These are phyloP conservation scores for Thalassoma bifasciatum DNA, from an alignment of 2,113 vertebrate genomes.

Conservation along the genomic window DNA sequence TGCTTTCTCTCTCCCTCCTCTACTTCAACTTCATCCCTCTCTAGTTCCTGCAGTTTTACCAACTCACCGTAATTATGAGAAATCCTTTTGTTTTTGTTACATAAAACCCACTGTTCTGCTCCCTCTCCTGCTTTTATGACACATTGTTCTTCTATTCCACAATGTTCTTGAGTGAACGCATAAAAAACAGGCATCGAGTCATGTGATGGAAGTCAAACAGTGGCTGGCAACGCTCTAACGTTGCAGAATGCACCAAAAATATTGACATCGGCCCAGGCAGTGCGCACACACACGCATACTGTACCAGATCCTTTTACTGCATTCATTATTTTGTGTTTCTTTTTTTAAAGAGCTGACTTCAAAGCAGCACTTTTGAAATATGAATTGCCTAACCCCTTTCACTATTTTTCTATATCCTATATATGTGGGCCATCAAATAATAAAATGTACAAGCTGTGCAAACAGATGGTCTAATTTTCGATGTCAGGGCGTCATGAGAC, in stretches of 20 bases:
- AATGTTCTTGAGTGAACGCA: conserved; percentile 71
- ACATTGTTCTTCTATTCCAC: conserved; percentile 55
- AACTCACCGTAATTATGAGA: not conserved
- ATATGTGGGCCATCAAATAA: too few relatives aligned
- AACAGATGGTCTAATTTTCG: not conserved
- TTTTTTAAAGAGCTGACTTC: not conserved
- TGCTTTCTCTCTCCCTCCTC: not conserved
- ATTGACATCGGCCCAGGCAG: conserved; percentile 13
- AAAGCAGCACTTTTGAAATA: conserved; percentile 4
- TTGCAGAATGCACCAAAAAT: conserved; percentile 53
- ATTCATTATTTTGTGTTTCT: not conserved
- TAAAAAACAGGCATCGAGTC: conserved; percentile 76
- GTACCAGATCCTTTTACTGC: not conserved
- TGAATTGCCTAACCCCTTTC: not conserved
- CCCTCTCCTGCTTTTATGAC: not conserved
- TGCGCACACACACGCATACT: not conserved
- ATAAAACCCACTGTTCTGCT: not conserved
- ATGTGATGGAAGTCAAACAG: conserved; percentile 80
- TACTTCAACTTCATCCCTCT: conserved; percentile 37
- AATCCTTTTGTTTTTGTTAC: too few relatives aligned
- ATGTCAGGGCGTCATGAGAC: conserved; percentile 1
- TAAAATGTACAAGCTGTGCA: conserved; percentile 15
- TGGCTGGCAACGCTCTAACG: conserved; percentile 56
- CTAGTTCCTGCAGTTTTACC: conserved; percentile 31
- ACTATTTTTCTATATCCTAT: conserved; percentile 3